Evolutionary conservation across 1,140 invertebrate species (phyloP).

Genomic region (Drosophila repleta): DNA sequence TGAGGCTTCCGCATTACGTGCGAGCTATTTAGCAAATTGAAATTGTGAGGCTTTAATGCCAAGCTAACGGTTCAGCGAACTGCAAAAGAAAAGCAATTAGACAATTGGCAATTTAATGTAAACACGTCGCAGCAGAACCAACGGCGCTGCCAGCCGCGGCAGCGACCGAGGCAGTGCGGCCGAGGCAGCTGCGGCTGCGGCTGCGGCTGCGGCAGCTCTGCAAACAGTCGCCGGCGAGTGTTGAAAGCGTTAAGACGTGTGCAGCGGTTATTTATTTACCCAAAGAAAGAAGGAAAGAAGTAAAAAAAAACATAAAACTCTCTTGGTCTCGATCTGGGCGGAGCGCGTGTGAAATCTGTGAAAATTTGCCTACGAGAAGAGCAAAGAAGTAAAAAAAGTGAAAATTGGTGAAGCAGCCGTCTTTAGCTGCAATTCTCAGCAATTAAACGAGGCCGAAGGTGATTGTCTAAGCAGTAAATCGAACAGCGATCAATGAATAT

Average conservation of each 20-base stretch:
- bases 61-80: constrained; percentile 68
- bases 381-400: constrained; percentile 61
- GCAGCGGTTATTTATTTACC: constrained; percentile 15
- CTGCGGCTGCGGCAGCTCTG: constrained; percentile 11
- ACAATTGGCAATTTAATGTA: constrained; percentile 55
- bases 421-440: constrained; percentile 27
- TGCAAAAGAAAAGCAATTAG: constrained; percentile 67
- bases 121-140: constrained; percentile 55
- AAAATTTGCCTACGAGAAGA: constrained; percentile 64
- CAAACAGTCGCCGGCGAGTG: constrained; percentile 76
- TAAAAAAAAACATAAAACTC: constrained; percentile 16
- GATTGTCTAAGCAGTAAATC: constrained; percentile 1
- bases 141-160: constrained; percentile 11
- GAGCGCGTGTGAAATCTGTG: constrained; percentile 73
- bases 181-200: background rate
- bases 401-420: constrained; percentile 60
- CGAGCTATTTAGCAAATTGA: constrained; percentile 45
- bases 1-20: constrained; percentile 56
- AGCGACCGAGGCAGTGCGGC: constrained; percentile 6
- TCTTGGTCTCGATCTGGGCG: constrained; percentile 10
- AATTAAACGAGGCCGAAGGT: constrained; percentile 47
- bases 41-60: constrained; percentile 43
- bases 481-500: too few relatives aligned
- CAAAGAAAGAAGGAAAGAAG: too few relatives aligned
- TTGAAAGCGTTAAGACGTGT: constrained; percentile 80